phyloP scores from a whole-genome alignment of 1,140 invertebrate genomes.

The Panulirus ornatus region DNA sequence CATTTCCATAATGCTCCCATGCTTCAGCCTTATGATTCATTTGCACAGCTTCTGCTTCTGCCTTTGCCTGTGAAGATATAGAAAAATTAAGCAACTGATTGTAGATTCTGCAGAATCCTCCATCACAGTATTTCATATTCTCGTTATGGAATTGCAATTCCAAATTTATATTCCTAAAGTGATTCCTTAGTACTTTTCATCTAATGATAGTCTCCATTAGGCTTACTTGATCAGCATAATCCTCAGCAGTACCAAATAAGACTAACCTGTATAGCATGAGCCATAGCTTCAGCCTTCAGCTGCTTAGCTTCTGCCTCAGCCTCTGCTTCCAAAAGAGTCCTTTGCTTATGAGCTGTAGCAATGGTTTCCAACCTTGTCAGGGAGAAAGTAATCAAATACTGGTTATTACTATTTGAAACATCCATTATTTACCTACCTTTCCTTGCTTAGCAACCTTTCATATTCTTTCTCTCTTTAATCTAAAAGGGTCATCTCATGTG shows the following conservation, averaged over 20 bases:
- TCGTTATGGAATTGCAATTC: no score
- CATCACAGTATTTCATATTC: no score
- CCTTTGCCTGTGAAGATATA: conserved; percentile 78
- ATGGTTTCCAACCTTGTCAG: conserved; percentile 89
- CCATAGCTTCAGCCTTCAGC: conserved; percentile 91
- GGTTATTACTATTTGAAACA: background rate
- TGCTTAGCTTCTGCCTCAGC: conserved; percentile 93
- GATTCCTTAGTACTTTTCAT: no score
- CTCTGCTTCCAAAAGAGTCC: conserved; percentile 92
- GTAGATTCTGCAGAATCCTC: no score
- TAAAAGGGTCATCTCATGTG: background rate
- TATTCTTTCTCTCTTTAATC: background rate
- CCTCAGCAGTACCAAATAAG: no score
- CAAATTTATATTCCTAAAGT: no score
- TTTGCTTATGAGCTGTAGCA: conserved; percentile 92
- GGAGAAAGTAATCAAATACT: conserved; percentile 32
- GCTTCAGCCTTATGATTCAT: conserved; percentile 97
- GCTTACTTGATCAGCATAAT: no score
- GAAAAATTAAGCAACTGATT: no score
- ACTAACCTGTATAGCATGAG: conserved; percentile 89
- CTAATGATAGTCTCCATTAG: no score
- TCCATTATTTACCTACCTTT: background rate
- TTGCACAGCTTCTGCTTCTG: conserved; percentile 93
- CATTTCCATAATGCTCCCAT: conserved; percentile 95
- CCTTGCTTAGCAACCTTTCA: background rate